Conservation (phyloP, 1,140 invertebrate genomes). For the Drosophila jambulina region DNA sequence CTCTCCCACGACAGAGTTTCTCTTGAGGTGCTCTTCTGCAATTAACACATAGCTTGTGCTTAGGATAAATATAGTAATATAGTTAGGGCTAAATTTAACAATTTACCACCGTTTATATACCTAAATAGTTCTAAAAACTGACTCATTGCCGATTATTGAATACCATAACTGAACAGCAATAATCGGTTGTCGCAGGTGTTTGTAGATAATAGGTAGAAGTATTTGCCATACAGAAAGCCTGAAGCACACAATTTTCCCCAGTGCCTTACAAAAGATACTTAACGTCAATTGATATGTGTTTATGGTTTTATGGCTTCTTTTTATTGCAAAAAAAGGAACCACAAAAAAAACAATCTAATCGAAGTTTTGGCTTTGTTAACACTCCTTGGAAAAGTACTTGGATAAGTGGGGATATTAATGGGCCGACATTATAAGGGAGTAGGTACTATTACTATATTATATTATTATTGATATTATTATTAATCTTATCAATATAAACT, state of each 20-base stretch:
- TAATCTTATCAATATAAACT: no score
- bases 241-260: background rate
- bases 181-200: background rate
- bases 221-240: background rate
- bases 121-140: background rate
- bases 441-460: background rate
- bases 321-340: background rate
- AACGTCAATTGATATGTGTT: constrained; percentile 16
- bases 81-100: background rate
- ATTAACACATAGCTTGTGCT: no score
- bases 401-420: constrained; percentile 3
- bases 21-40: no score
- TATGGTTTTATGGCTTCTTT: constrained; percentile 6
- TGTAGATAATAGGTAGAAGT: constrained; percentile 8
- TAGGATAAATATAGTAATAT: no score
- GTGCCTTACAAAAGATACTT: constrained; percentile 2
- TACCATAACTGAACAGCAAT: background rate
- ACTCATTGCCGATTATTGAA: constrained; percentile 5
- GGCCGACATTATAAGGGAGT: background rate
- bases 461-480: background rate
- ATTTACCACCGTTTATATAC: background rate
- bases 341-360: constrained; percentile 32
- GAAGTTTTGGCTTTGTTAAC: constrained; percentile 9
- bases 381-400: constrained; percentile 13
- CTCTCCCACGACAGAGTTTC: no score